These are phyloP conservation scores for Oscheius onirici DNA, from an alignment of 2,888 invertebrate genomes.

Conservation along the genomic window DNA sequence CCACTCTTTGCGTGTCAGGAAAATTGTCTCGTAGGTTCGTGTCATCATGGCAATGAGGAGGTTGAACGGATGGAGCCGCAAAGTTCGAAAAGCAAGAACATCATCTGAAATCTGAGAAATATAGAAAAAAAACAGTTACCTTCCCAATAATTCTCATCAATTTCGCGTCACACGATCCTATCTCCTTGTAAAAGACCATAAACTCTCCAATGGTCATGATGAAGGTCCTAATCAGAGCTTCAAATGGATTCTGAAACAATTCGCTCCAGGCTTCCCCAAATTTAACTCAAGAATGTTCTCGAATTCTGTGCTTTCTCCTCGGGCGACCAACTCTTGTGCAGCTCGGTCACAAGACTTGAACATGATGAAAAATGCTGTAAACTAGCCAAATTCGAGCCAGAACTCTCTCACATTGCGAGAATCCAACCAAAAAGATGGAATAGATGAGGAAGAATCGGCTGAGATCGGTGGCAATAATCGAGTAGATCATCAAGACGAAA, in stretches of 20 bases:
- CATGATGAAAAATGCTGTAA: slow-evolving; percentile 81
- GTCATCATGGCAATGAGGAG: slow-evolving; percentile 98
- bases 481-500: slow-evolving; percentile 98
- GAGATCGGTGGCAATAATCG: slow-evolving; percentile 95
- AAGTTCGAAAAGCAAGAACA: slow-evolving; percentile 96
- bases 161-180: slow-evolving; percentile 45
- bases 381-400: neutral
- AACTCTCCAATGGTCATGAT: slow-evolving; percentile 88
- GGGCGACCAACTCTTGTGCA: neutral
- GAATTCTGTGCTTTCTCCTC: slow-evolving; percentile 23
- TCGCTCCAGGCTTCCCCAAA: too few species aligned
- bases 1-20: slow-evolving; percentile 96
- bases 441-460: slow-evolving; percentile 95
- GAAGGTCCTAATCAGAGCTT: slow-evolving; percentile 85
- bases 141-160: slow-evolving; percentile 52
- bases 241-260: slow-evolving; percentile 40
- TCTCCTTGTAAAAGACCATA: slow-evolving; percentile 51
- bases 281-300: too few species aligned
- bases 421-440: slow-evolving; percentile 93
- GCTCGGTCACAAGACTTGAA: slow-evolving; percentile 79
- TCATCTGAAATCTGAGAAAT: slow-evolving; percentile 71
- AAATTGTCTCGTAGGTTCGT: slow-evolving; percentile 94
- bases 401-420: slow-evolving; percentile 81
- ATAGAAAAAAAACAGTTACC: slow-evolving; percentile 27
- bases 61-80: slow-evolving; percentile 92